phyloP scores from a whole-genome alignment of 30 jellyfish, hydroid and myxozoan species.

The Cassiopea xamachana region DNA sequence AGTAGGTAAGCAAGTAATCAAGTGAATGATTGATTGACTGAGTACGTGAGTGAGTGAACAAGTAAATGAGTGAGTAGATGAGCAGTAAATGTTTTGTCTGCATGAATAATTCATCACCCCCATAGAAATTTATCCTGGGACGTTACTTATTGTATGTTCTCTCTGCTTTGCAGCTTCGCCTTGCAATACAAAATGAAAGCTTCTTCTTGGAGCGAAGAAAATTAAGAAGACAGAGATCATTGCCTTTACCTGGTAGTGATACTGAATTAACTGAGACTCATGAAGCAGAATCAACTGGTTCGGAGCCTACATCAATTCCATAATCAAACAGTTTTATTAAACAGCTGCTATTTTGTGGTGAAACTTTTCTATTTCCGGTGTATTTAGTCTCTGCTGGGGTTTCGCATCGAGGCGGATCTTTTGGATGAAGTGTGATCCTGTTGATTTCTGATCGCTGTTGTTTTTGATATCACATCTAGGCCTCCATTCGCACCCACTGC shows the following conservation, averaged over 20 bases:
- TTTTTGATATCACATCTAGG: no score
- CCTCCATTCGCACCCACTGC: no score
- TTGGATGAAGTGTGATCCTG: no score
- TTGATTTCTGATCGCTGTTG: no score
- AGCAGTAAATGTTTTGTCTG: neutral
- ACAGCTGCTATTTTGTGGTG: neutral
- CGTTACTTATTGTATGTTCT: neutral
- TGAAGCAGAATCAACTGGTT: neutral
- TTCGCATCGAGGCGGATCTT: no score
- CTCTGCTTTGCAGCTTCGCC: conserved; percentile 55
- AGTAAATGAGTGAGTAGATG: neutral
- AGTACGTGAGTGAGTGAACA: neutral
- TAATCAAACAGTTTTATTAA: neutral
- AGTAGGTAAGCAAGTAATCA: neutral
- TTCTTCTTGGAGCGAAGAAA: conserved; percentile 68
- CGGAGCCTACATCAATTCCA: neutral
- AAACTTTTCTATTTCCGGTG: neutral
- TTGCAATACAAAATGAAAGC: conserved; percentile 78
- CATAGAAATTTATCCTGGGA: neutral
- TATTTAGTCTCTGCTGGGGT: no score
- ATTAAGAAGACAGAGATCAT: conserved; percentile 37
- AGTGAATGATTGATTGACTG: neutral
- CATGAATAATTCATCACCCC: neutral
- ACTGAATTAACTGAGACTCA: conserved; percentile 25
- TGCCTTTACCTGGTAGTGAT: conserved; percentile 33